Evolutionary conservation across 2,113 vertebrate genomes (phyloP), one percentile per base, ranked within the genome.

Genomic region (Haliaeetus leucogaster): DNA sequence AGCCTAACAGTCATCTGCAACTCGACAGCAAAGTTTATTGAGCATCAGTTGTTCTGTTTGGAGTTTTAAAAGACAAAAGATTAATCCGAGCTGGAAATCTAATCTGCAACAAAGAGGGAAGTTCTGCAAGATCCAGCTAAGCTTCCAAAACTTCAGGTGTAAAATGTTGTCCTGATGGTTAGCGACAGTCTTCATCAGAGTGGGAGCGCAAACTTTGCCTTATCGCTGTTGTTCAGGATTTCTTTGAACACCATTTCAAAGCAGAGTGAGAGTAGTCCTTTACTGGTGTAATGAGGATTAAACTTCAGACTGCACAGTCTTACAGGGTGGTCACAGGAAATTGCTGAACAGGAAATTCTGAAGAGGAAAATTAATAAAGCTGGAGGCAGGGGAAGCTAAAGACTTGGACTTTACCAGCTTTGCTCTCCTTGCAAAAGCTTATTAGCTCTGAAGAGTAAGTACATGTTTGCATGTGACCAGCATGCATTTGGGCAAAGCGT

Each of bases 1-100:
- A 77, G 8, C 55, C 32, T 25, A n/a, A 17, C 3, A 22, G 30
- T 29, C 29, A 30, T 6, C 59, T 38, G 16, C 26, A 36, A 22
- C 42, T 36, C 0, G 0, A 53, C 22, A 38, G 71, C 6, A 5
- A 22, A 7, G 10, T 38, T 78, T 10, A 13, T 5, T 13, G 79
- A 65, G n/a, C 47, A n/a, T 12, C 42, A 10, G 13, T 18, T 47
- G 17, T 48, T 71, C 74, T 42, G 32, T 30, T 21, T 59, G 81
- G 76, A 40, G 36, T 18, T 86, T 73, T 40, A 21, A 73, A 62
- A 77, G 65, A 12, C n/a, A 42, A 13, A 76, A n/a, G 18, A 11
- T 32, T 30, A 65, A 42, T 4, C 2, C 7, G 12, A 67, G 43
- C 32, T 56, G 65, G 73, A 74, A 78, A 70, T 59, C 7, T 5